Evolutionary conservation across 2,113 vertebrate genomes (phyloP).

Genomic region (Verasper variegatus): DNA sequence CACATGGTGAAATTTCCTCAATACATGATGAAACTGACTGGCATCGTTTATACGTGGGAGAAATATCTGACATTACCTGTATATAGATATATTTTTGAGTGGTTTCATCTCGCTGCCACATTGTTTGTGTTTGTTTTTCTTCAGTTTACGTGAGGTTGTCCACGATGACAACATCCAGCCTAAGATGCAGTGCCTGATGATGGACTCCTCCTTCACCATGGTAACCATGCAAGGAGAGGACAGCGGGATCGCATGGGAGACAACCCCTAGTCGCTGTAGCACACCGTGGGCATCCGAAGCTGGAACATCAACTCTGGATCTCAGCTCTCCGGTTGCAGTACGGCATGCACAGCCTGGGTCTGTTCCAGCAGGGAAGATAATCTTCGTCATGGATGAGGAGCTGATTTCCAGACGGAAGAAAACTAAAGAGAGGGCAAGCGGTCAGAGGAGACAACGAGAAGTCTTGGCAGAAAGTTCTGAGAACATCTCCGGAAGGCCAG

Average conservation of each 20-base stretch:
- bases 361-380: slow-evolving; percentile 85
- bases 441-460: slow-evolving; percentile 30
- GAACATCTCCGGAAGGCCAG: slow-evolving; percentile 66
- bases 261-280: slow-evolving; percentile 86
- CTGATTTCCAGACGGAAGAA: slow-evolving; percentile 82
- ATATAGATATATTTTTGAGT: not conserved
- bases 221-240: slow-evolving; percentile 92
- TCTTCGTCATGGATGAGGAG: slow-evolving; percentile 90
- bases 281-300: slow-evolving; percentile 89
- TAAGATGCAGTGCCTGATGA: slow-evolving; percentile 91
- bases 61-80: no score
- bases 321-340: slow-evolving; percentile 73
- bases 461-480: slow-evolving; percentile 43
- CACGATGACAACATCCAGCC: slow-evolving; percentile 86
- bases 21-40: no score
- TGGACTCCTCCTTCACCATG: slow-evolving; percentile 93
- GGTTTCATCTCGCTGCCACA: not conserved
- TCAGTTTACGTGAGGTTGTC: slow-evolving; percentile 87
- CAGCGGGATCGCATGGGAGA: slow-evolving; percentile 94
- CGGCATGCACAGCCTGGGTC: slow-evolving; percentile 64
- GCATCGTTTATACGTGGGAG: no score
- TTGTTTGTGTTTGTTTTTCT: slow-evolving; percentile 16
- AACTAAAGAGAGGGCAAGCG: slow-evolving; percentile 70
- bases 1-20: no score
- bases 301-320: slow-evolving; percentile 82